These are phyloP conservation scores for Odontesthes bonariensis DNA, from an alignment of 2,113 vertebrate genomes.

Conservation along the genomic window DNA sequence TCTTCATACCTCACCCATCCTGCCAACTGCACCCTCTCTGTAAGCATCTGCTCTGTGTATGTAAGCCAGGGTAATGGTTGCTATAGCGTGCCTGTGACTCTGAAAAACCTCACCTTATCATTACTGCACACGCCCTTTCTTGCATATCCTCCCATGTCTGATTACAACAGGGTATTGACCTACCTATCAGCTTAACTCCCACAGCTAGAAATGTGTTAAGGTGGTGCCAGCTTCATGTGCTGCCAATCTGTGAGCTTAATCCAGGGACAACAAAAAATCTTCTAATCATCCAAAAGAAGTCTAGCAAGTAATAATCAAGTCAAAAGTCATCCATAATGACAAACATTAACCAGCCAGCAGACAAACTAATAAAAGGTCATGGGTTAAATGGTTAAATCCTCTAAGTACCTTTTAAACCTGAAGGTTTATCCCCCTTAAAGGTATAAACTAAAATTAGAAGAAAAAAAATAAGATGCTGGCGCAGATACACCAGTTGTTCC, in stretches of 20 bases:
- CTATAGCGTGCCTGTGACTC: slow-evolving; percentile 12
- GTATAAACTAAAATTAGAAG: too few species aligned
- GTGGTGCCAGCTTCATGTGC: background rate
- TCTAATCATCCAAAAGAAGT: slow-evolving; percentile 3
- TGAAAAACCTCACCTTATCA: slow-evolving; percentile 39
- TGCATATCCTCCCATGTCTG: slow-evolving; percentile 1
- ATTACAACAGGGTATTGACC: slow-evolving; percentile 17
- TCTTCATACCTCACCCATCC: slow-evolving; percentile 11
- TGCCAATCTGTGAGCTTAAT: background rate
- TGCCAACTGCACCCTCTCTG: slow-evolving; percentile 34
- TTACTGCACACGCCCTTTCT: slow-evolving; percentile 50
- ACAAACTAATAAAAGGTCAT: background rate
- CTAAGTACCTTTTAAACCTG: too few species aligned
- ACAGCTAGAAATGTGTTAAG: slow-evolving; percentile 4
- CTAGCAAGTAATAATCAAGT: background rate
- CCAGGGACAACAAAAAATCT: background rate
- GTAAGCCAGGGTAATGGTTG: slow-evolving; percentile 13
- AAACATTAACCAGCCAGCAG: slow-evolving; percentile 2
- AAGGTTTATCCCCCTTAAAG: too few species aligned
- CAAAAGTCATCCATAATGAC: background rate
- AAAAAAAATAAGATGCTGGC: too few species aligned
- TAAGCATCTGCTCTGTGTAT: slow-evolving; percentile 15
- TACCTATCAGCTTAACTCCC: background rate
- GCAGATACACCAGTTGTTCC: too few species aligned
- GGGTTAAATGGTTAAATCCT: too few species aligned